These are phyloP conservation scores for Danio choprae DNA, from an alignment of 2,797 vertebrate species.

Conservation along the genomic window DNA sequence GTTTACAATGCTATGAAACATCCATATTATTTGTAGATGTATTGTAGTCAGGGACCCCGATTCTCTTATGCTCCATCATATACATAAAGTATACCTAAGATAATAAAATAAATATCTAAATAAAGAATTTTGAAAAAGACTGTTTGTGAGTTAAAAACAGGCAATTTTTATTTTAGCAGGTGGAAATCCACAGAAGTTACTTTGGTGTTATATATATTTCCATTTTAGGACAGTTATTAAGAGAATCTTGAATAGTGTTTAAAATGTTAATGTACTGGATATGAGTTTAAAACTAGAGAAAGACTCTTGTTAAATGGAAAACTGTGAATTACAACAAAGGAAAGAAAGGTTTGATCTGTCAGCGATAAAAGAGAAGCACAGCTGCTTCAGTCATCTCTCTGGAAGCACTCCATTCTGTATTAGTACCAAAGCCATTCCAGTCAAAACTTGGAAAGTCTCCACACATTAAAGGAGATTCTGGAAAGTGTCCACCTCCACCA, in stretches of 20 bases:
- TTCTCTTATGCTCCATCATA: not conserved
- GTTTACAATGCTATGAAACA: constrained; percentile 41
- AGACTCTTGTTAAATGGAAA: too few species aligned
- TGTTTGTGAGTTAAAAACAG: not conserved
- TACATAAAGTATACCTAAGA: not conserved
- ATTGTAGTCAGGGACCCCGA: constrained; percentile 14
- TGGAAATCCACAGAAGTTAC: not conserved
- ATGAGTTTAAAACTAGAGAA: not conserved
- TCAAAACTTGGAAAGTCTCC: constrained; percentile 67
- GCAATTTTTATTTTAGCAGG: too few species aligned
- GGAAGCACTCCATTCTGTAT: constrained; percentile 57
- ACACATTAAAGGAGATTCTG: constrained; percentile 60
- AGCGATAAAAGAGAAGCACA: constrained; percentile 69
- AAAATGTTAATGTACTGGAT: not conserved
- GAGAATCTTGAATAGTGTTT: too few species aligned
- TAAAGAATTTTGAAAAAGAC: constrained; percentile 1
- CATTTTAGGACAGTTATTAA: not conserved
- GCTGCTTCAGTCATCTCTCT: constrained; percentile 69
- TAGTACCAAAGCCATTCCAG: constrained; percentile 67
- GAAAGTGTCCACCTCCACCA: constrained; percentile 69
- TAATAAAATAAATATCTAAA: constrained; percentile 14
- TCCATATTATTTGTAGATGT: constrained; percentile 44
- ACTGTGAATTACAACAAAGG: not conserved
- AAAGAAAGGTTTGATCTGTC: not conserved
- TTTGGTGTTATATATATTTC: not conserved